These are phyloP conservation scores for Mungos mungo DNA, from an alignment of 2,113 vertebrate species.

Conservation along the genomic window DNA sequence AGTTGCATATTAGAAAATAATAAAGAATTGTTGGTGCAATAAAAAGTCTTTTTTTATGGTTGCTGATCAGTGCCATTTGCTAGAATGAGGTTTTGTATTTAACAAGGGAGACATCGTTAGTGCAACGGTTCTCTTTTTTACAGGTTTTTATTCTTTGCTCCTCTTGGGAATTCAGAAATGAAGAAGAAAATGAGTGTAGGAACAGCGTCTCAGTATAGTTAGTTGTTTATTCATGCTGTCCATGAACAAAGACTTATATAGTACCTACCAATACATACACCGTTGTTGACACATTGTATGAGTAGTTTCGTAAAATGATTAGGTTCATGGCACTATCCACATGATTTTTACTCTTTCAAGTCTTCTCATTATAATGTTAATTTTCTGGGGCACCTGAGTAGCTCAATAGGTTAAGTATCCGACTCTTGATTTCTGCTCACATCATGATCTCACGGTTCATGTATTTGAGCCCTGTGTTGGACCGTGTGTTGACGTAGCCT, in stretches of 20 bases:
- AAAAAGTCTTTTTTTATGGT: neutral
- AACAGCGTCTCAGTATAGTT: neutral
- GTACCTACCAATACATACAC: neutral
- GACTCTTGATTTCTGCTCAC: no score
- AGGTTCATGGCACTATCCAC: neutral
- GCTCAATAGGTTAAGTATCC: no score
- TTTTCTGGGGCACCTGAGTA: neutral
- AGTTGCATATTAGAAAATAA: neutral
- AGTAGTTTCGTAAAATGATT: constrained; percentile 12
- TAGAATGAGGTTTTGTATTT: constrained; percentile 1
- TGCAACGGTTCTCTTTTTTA: neutral
- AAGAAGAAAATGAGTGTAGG: neutral
- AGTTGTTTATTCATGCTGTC: neutral
- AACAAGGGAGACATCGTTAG: neutral
- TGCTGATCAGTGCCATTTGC: neutral
- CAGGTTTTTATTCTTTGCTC: constrained; percentile 16
- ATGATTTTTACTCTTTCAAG: constrained; percentile 17
- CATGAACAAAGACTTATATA: neutral
- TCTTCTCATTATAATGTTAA: constrained; percentile 54
- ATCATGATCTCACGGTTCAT: no score
- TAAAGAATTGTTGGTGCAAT: neutral
- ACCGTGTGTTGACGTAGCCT: no score
- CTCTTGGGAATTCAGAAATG: neutral
- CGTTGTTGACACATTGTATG: neutral
- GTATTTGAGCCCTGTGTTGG: no score